phyloP scores from a whole-genome alignment of 2,797 vertebrate species.

The Hypotaenidia okinawae region DNA sequence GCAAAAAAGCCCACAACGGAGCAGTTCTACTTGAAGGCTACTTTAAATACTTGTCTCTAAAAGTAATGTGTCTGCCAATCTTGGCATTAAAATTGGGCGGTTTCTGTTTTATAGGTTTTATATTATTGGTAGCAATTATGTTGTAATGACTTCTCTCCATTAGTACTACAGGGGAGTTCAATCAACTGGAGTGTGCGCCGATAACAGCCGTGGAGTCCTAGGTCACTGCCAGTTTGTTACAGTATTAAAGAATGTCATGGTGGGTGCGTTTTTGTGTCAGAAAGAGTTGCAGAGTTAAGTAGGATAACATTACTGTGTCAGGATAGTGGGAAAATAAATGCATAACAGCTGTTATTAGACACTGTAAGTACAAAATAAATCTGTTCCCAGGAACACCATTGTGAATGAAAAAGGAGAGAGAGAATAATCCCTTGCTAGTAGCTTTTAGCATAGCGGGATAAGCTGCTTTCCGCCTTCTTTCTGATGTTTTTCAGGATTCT shows the following conservation, averaged over 20 bases:
- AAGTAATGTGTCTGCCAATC: not conserved
- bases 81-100: not conserved
- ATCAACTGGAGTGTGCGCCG: not conserved
- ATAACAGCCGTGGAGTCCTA: not conserved
- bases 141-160: not conserved
- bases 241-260: not conserved
- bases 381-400: not conserved
- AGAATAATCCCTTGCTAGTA: constrained; percentile 1
- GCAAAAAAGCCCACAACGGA: not conserved
- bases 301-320: constrained; percentile 6
- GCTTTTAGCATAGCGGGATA: not conserved
- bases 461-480: not conserved
- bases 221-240: not conserved
- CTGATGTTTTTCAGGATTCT: not conserved
- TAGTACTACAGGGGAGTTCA: not conserved
- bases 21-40: not conserved
- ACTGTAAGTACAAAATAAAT: constrained; percentile 3
- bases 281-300: not conserved
- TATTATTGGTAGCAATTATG: not conserved
- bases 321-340: constrained; percentile 14
- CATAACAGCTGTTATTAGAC: constrained; percentile 13
- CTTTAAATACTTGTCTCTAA: not conserved
- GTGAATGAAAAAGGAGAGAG: not conserved
- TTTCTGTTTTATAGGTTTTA: not conserved
- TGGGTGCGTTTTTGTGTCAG: not conserved